Percentiles rank a stretch among this genome's conserved stretches.
phyloP scores from a whole-genome alignment of 1,140 invertebrate genomes.

The Druon quercuslanigerum region DNA sequence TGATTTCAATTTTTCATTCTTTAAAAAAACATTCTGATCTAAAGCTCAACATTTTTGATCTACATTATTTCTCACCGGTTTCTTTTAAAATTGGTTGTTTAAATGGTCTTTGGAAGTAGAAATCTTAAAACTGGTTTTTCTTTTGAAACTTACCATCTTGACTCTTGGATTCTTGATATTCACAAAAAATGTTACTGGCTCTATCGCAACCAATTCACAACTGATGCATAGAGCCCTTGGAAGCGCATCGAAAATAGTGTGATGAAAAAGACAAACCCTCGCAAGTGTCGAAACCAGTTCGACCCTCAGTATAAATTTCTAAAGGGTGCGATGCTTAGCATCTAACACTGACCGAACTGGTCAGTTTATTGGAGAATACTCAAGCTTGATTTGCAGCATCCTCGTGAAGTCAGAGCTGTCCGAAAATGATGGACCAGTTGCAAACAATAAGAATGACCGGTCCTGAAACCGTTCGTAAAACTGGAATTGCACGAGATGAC shows the following conservation, averaged over 20 bases:
- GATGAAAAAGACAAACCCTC: conserved; percentile 36
- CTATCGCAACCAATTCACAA: conserved; percentile 47
- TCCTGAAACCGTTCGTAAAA: conserved; percentile 59
- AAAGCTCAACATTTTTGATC: too few relatives aligned
- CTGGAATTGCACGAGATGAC: conserved; percentile 70
- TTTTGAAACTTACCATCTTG: neutral
- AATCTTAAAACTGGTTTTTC: too few relatives aligned
- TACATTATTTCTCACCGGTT: too few relatives aligned
- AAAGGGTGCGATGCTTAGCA: conserved; percentile 57
- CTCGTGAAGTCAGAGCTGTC: conserved; percentile 55
- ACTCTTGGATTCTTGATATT: conserved; percentile 29
- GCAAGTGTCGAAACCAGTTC: conserved; percentile 64
- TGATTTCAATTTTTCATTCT: too few relatives aligned
- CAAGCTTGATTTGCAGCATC: conserved; percentile 67
- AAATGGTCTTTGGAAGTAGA: too few relatives aligned
- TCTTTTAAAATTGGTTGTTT: too few relatives aligned
- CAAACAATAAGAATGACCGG: conserved; percentile 64
- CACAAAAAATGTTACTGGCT: neutral
- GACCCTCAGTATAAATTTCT: conserved; percentile 48
- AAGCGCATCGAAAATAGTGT: conserved; percentile 33
- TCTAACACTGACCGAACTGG: conserved; percentile 62
- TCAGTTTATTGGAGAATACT: conserved; percentile 53
- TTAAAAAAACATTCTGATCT: too few relatives aligned
- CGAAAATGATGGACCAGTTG: conserved; percentile 68
- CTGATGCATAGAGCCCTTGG: conserved; percentile 47